These are phyloP conservation scores for Protomyctophum bolini DNA, from an alignment of 2,113 vertebrate genomes.

Conservation along the genomic window DNA sequence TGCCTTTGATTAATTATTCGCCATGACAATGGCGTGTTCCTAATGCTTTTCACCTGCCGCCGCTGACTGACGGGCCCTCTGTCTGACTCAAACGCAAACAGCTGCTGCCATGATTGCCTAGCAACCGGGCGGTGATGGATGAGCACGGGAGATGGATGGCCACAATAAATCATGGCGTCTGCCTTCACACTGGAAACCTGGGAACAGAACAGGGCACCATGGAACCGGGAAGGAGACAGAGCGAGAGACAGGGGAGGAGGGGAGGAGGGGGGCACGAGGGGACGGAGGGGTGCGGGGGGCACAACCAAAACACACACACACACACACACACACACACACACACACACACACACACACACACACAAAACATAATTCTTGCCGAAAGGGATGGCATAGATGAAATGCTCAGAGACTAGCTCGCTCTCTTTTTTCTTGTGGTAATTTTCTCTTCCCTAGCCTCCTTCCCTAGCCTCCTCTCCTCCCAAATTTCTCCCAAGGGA, in stretches of 20 bases:
- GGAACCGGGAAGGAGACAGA: constrained; percentile 9
- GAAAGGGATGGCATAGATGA: no score
- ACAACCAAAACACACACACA: constrained; percentile 6
- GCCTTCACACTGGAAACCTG: constrained; percentile 90
- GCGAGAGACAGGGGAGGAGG: constrained; percentile 74
- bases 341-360: not conserved
- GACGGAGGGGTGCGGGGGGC: not conserved
- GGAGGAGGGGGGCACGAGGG: constrained; percentile 38
- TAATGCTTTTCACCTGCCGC: constrained; percentile 99
- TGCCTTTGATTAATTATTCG: constrained; percentile 99
- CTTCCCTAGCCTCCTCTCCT: not conserved
- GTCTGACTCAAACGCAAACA: constrained; percentile 99
- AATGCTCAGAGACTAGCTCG: no score
- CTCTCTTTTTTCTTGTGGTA: no score
- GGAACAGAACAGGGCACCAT: constrained; percentile 62
- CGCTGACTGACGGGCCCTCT: constrained; percentile 99
- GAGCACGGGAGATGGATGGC: constrained; percentile 99
- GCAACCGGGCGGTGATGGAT: constrained; percentile 99
- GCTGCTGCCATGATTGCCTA: constrained; percentile 99
- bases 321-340: not conserved
- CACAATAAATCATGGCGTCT: constrained; percentile 99
- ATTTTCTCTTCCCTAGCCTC: not conserved
- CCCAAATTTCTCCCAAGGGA: not conserved
- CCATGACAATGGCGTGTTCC: constrained; percentile 96
- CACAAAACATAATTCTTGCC: not conserved